A percentile compares a stretch with the other conserved stretches of the same genome.
Evolutionary conservation across 1,140 invertebrate genomes (phyloP).

Genomic region (Nautilus pompilius): DNA sequence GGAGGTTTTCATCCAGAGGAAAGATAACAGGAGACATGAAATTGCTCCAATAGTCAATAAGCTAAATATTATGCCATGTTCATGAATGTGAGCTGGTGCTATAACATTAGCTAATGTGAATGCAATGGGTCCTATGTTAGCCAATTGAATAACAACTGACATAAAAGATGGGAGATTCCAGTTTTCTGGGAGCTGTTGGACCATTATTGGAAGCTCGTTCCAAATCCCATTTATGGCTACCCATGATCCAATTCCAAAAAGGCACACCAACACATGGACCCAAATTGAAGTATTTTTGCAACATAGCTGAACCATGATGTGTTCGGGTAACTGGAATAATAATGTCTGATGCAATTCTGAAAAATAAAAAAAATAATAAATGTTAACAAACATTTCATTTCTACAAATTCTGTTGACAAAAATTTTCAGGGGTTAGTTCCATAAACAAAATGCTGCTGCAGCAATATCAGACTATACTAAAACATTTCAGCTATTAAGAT

Average conservation of each 20-base stretch:
- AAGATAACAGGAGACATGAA: constrained; percentile 68
- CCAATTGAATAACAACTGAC: constrained; percentile 75
- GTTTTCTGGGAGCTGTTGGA: constrained; percentile 73
- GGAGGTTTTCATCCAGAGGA: constrained; percentile 70
- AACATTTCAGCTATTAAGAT: no score
- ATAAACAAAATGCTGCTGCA: no score
- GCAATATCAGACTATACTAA: no score
- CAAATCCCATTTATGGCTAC: constrained; percentile 84
- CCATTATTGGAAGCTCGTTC: constrained; percentile 82
- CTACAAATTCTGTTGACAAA: no score
- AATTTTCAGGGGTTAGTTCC: no score
- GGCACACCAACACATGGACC: constrained; percentile 61
- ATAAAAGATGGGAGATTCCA: constrained; percentile 85
- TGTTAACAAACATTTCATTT: no score
- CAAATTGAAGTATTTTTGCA: not conserved
- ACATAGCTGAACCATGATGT: not conserved
- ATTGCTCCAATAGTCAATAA: constrained; percentile 67
- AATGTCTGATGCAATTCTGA: no score
- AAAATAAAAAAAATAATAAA: no score
- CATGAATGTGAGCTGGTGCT: constrained; percentile 55
- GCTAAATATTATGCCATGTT: constrained; percentile 64
- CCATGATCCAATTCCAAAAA: constrained; percentile 83
- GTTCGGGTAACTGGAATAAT: no score
- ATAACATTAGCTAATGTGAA: constrained; percentile 62
- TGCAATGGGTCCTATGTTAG: constrained; percentile 78